Evolutionary conservation across 2,888 invertebrate genomes (phyloP), one percentile per base, ranked within the genome.

Genomic region (Elegia similella): DNA sequence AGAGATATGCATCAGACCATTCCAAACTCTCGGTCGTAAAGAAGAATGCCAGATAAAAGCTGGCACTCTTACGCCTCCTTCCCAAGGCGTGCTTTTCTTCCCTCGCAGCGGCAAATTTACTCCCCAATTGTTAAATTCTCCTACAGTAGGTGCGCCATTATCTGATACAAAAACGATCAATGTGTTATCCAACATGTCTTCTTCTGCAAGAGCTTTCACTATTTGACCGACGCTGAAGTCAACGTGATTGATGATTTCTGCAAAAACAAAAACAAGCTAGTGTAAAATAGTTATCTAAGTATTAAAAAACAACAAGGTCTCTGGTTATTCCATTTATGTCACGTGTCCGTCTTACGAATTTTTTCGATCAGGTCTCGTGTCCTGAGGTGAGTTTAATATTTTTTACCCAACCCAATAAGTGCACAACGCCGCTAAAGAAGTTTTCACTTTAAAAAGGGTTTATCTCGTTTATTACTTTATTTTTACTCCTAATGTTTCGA

Each of bases 111-210:
- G 96, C 85, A 94, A 94, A 80, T 96, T 96, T 3, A 96, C 95
- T 0, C 95, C 96, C 64, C 94, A 93, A 78, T 97, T 98, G 52
- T 92, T 88, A 70, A 95, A 94, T 46, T 93, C 77, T 0, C 97
- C 97, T 46, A 93, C 91, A 0, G 96, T 95, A 0, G 96, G 96
- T 0, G 95, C 96, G 0, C 98, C 97, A 75, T 98, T 98, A 77
- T 98, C 98, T 7, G 97, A 96, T 63, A 96, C 94, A 76, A 98
- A 98, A 2, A 98, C 79, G 44, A 99, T 93, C 23, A 99, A 93
- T 0, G 97, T 96, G 75, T 98, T 95, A 29, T 96, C 92, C 62
- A 98, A 85, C 85, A 97, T 94, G 0, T 92, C 87, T 55, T 91
- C 93, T 1, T 93, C 86, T 34, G 94, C 90, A 43, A 98, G 86